Base-by-base conservation (phyloP, 2,888 invertebrate genomes). In the Eumerus sabulonum region DNA sequence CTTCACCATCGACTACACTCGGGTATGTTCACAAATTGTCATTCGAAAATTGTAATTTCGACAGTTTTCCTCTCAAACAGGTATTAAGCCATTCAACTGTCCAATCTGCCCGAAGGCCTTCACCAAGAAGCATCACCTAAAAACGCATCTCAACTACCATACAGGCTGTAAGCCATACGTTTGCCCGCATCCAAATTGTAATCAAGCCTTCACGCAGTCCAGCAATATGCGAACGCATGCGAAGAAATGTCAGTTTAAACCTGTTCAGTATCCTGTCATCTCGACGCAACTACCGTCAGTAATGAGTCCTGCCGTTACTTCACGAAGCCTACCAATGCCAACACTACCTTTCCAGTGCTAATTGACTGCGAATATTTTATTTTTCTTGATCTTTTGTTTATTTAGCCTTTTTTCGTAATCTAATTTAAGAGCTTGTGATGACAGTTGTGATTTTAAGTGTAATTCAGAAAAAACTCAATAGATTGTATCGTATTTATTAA, bases 221-320 rank as follows among this genome's bases (percentile, higher is more conserved):
- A 95, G 95, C 83, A 96, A 96, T 85, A 96, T 95, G 95, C 91
- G 95, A 82, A 96, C 95, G 0, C 95, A 96, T 86, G 92, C 92
- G 85, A 95, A 95, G 88, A 95, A 95, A 86, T 96, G 95, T 84
- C 88, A 89, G 81, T 88, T 86, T 57, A 84, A 86, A 57, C 87
- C 88, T 38, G 35, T 86, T 64, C 84, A 84, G 73, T 85, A 83
- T 83, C 84, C 84, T 73, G 79, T 68, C 44, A 62, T 63, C 17
- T 56, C 81, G 19, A 47, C 64, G 0, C 62, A 57, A 0, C 38
- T 66, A 9, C 18, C 71, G n/a, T 47, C 67, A 13, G 62, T 48
- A 14, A 27, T 70, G 59, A 19, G 45, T 38, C 18, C 60, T 45
- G 18, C 66, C 40, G 13, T 38, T 9, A 19, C 60, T 35, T 9